Conservation (phyloP, 2,797 vertebrate species). For the Sebastes iracundus region DNA sequence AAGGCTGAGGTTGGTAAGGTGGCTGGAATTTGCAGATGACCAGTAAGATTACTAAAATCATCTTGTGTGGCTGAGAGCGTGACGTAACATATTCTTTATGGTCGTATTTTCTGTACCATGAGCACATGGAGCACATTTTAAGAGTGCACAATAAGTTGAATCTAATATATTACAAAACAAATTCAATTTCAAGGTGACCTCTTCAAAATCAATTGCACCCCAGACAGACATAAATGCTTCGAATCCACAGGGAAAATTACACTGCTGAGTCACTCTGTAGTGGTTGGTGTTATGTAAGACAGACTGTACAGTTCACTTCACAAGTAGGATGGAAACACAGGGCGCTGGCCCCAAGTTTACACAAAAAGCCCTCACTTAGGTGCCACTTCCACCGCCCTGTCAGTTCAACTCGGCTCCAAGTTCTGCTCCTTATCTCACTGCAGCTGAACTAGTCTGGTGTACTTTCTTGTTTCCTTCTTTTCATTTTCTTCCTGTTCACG, state of each 20-base stretch:
- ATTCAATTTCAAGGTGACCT: background rate
- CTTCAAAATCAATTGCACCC: background rate
- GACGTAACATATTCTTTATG: background rate
- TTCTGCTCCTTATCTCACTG: conserved; percentile 30
- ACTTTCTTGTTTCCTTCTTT: background rate
- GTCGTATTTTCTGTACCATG: background rate
- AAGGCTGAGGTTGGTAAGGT: background rate
- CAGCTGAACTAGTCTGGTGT: background rate
- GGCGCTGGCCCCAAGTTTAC: conserved; percentile 63
- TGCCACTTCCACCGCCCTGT: conserved; percentile 66
- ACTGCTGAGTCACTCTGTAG: conserved; percentile 15
- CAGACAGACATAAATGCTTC: background rate
- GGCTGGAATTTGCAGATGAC: background rate
- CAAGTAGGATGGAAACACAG: conserved; percentile 78
- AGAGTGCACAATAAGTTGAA: background rate
- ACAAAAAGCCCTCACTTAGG: conserved; percentile 57
- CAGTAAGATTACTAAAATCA: background rate
- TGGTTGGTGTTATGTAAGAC: conserved; percentile 49
- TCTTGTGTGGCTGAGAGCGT: background rate
- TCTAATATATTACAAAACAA: background rate
- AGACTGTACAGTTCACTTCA: conserved; percentile 69
- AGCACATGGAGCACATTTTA: background rate
- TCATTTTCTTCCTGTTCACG: background rate
- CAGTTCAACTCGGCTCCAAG: conserved; percentile 19
- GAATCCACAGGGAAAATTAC: background rate